Conservation (phyloP, 2,113 vertebrate species). For the Antennarius striatus region DNA sequence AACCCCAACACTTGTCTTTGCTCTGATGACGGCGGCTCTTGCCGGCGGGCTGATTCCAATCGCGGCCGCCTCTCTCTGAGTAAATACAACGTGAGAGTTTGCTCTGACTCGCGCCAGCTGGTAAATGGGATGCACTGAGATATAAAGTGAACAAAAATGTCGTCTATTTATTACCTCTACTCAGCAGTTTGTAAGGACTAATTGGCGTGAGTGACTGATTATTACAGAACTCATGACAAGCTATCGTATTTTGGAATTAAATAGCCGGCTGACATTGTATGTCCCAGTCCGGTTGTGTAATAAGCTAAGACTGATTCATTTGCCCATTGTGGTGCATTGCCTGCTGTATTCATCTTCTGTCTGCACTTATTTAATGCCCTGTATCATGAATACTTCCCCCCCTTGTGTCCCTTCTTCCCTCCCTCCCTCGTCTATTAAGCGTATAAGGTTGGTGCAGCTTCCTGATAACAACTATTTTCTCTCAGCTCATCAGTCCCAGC, state of each 20-base stretch:
- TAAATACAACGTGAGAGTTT: slow-evolving; percentile 23
- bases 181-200: slow-evolving; percentile 58
- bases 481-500: too few species aligned
- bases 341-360: slow-evolving; percentile 37
- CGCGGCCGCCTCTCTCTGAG: slow-evolving; percentile 7
- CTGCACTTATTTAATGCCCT: slow-evolving; percentile 19
- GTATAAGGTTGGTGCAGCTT: neutral
- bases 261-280: slow-evolving; percentile 59
- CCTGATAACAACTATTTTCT: too few species aligned
- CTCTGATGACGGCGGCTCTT: slow-evolving; percentile 19
- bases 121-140: slow-evolving; percentile 27
- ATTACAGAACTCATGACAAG: slow-evolving; percentile 54
- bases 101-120: neutral
- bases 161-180: slow-evolving; percentile 43
- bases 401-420: too few species aligned
- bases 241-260: slow-evolving; percentile 61
- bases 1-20: slow-evolving; percentile 32
- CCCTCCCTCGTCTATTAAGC: neutral
- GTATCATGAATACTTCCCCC: neutral
- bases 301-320: slow-evolving; percentile 58
- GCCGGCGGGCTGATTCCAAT: slow-evolving; percentile 36
- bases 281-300: slow-evolving; percentile 62
- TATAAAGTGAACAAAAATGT: slow-evolving; percentile 34
- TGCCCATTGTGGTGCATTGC: slow-evolving; percentile 11
- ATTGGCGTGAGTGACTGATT: slow-evolving; percentile 62